Evolutionary conservation across 2,888 invertebrate species (phyloP).

Genomic region (Diaperis boleti): DNA sequence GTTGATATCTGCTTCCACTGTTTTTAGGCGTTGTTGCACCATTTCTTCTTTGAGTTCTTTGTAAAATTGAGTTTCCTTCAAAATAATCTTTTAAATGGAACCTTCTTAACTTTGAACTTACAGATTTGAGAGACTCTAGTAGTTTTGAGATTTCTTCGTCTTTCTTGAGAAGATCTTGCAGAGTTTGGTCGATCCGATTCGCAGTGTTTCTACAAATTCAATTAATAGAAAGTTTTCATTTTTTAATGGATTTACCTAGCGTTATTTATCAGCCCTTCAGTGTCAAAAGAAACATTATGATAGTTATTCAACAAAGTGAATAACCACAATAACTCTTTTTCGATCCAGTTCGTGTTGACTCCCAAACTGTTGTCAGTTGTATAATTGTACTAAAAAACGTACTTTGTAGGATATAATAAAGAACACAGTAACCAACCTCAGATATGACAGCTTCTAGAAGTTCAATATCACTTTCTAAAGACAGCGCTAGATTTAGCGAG

Average conservation of each 20-base stretch:
- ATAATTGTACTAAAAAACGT: conserved; percentile 1
- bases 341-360: not conserved
- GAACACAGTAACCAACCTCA: too few species aligned
- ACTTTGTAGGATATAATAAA: too few species aligned
- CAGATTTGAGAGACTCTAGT: not conserved
- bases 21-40: not conserved
- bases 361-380: not conserved
- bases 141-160: not conserved
- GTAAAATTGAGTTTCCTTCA: not conserved
- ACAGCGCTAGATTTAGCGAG: conserved; percentile 11
- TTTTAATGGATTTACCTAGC: not conserved
- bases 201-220: too few species aligned
- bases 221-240: not conserved
- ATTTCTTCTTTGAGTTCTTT: not conserved
- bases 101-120: not conserved
- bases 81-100: not conserved
- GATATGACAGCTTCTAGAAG: conserved; percentile 11
- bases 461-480: conserved; percentile 9
- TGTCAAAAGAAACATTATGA: not conserved
- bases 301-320: conserved; percentile 4
- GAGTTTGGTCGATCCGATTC: not conserved
- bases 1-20: too few species aligned
- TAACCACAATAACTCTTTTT: conserved; percentile 7
- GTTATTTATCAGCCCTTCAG: not conserved
- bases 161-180: conserved; percentile 3